Base-by-base conservation (phyloP, 2,888 invertebrate species). In the Orchesella flavescens region DNA sequence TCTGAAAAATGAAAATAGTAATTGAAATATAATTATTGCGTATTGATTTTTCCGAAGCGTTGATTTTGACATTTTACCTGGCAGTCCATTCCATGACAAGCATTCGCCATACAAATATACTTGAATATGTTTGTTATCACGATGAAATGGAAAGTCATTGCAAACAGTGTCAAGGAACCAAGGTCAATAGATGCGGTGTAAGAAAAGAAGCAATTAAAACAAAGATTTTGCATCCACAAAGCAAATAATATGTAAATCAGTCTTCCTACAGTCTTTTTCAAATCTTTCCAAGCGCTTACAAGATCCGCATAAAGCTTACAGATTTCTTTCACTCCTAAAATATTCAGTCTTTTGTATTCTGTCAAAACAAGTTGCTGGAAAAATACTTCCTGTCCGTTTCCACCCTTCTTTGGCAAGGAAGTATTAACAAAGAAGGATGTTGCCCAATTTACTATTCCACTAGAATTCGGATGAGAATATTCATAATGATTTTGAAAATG, bases 141-240 rank as follows among this genome's bases (percentile, higher is more conserved):
- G 23, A 75, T 75, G 43, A 66, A 75, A 49, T 75, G 66, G 53
- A 75, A 75, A 9, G 66, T 75, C 2, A 49, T 1, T 2, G 75
- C 53, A 17, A 66, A 66, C 12, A 13, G 1, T 34, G 2, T n/a
- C 15, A 55, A 17, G 13, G 66, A 10, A 13, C 75, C 75, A 13
- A 75, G 3, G 34, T 75, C 75, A 9, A 75, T 24, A 9, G 75
- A 34, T 1, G 75, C 53, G 1, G 75, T 66, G 7, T 66, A 66
- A 10, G 75, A 44, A 55, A 75, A 75, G 21, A 75, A 66, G 17
- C 49, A 24, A 34, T 75, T 66, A 19, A 75, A 75, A 24, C 75
- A 53, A 0, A 75, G 9, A 19, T 66, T 75, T 0, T 65, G n/a
- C 75, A 75, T 75, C 75, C 75, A 75, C 53, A 75, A 24, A n/a